Base-by-base conservation (phyloP, 1,140 invertebrate species). In the roundworm (Caenorhabditis elegans) region DNA sequence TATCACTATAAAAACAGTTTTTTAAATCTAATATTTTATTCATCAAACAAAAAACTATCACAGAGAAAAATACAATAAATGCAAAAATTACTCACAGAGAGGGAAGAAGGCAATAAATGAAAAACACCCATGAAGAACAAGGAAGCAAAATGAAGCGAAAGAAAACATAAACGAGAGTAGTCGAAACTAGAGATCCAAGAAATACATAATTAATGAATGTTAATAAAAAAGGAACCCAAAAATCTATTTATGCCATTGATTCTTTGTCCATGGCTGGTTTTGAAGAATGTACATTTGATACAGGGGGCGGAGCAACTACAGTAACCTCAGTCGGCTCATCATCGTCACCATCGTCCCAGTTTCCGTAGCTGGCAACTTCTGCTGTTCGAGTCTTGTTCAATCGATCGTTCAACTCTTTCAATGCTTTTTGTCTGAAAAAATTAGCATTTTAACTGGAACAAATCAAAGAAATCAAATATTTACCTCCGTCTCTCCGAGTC, bases 401-500 rank as follows among this genome's bases (percentile, higher is more conserved):
- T 31, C 85, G 76, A 17, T 85, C 83, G 48, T 85, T 85, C 24
- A 85, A 26, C 34, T 85, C 85, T 49, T 77, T 49, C n/a, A 85
- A 77, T 22, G 85, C 85, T 47, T 85, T 85, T 51, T 85, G 85
- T 26, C 85, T 85, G 55, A 17, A 85, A 78, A 70, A 17, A 17
- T 19, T 3, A 1, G 36, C 3, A 8, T 47, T 36, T 36, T n/a
- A 28, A 19, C n/a, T n/a, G n/a, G n/a, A n/a, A n/a, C 0, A 53
- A n/a, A 36, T 39, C 2, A 31, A 34, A 3, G 15, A 19, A 22
- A 6, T 3, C n/a, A 34, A 17, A 13, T 19, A 24, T 19, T 15
- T 48, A 85, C 84, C 84, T 84, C 36, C 85, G 28, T 39, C 85
- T 81, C 36, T 85, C 85, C 5, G 80, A 84, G 76, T 85, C 85